Conservation (phyloP, 2,113 vertebrate species). For the Gopherus flavomarginatus region DNA sequence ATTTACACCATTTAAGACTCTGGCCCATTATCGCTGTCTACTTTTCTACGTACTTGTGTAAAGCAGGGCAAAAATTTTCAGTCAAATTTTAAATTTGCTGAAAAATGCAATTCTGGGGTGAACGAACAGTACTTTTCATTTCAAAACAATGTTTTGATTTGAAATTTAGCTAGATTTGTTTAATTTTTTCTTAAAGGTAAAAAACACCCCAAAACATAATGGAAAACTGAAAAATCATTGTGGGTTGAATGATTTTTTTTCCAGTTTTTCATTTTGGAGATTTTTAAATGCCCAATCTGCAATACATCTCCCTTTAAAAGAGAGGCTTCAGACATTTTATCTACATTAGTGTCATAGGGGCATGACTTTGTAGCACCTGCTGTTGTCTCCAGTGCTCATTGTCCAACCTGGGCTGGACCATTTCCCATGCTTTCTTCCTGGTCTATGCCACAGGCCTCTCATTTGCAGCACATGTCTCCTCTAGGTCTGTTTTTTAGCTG, state of each 20-base stretch:
- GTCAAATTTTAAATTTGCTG: not conserved
- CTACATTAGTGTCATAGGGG: not conserved
- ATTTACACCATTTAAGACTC: conserved; percentile 45
- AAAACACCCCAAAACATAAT: not conserved
- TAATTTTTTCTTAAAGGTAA: not conserved
- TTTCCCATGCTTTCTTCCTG: not conserved
- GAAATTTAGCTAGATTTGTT: not conserved
- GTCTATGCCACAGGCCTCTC: not conserved
- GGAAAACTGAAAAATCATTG: not conserved
- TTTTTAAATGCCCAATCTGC: too few species aligned
- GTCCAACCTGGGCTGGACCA: not conserved
- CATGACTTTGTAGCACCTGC: not conserved
- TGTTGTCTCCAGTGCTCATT: not conserved
- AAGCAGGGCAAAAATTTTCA: not conserved
- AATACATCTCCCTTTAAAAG: conserved; percentile 21
- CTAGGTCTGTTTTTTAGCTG: not conserved
- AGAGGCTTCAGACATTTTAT: conserved; percentile 8
- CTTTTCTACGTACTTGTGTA: not conserved
- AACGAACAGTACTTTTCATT: not conserved
- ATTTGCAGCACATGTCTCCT: not conserved
- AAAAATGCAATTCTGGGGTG: not conserved
- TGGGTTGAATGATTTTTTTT: not conserved
- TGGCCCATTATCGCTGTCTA: conserved; percentile 6
- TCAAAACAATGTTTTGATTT: not conserved
- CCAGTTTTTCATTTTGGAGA: not conserved